A percentile compares a stretch with the other conserved stretches of the same genome.
These are phyloP conservation scores for Eriocheir sinensis DNA, from an alignment of 1,140 invertebrate species.

Conservation along the genomic window DNA sequence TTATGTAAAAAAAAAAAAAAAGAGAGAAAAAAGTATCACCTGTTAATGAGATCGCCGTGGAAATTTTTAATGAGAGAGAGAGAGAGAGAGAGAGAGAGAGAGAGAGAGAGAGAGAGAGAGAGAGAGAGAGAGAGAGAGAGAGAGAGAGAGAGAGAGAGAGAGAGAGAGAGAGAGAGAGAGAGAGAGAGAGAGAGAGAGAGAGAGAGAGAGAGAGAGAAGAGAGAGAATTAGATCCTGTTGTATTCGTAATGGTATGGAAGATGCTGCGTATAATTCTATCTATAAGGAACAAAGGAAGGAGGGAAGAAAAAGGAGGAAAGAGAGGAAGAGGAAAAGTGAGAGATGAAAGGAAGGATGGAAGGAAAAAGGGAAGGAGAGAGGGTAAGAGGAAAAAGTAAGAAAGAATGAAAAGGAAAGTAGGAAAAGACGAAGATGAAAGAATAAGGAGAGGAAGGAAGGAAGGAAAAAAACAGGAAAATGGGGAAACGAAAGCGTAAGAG, in stretches of 20 bases:
- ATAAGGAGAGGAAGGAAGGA: neutral
- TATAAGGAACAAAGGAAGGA: no score
- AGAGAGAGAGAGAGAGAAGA: no score
- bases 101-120: conserved; percentile 47
- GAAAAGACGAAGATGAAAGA: no score
- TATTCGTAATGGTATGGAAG: no score
- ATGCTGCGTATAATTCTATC: no score
- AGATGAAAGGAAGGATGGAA: neutral
- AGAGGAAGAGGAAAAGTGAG: neutral
- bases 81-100: neutral
- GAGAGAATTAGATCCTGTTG: no score
- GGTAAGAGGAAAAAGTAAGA: neutral
- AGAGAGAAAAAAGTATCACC: neutral
- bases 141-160: conserved; percentile 16
- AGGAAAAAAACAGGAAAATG: neutral
- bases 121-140: conserved; percentile 48
- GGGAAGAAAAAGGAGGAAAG: no score
- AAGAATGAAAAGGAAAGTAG: neutral
- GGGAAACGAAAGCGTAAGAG: no score
- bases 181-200: neutral
- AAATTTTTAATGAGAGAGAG: neutral
- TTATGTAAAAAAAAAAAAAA: neutral
- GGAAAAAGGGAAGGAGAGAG: neutral
- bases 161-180: neutral
- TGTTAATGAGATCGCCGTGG: no score